These are phyloP conservation scores for Sipha maydis DNA, from an alignment of 2,888 invertebrate genomes.

Conservation along the genomic window DNA sequence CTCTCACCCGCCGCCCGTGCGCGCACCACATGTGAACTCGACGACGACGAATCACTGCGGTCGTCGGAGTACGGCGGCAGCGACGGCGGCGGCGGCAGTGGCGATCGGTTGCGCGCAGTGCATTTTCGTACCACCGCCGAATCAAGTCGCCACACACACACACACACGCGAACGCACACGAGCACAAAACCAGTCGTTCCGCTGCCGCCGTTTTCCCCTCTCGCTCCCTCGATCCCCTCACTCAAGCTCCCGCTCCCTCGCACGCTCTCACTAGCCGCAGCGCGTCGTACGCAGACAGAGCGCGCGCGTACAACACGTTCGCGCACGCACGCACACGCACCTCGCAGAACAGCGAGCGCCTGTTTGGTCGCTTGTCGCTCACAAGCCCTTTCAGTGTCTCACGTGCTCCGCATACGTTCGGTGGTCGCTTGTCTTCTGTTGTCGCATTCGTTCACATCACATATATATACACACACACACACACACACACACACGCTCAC, in stretches of 20 bases:
- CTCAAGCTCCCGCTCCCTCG: not conserved
- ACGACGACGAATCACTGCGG: conserved; percentile 32
- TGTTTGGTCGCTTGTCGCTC: conserved; percentile 11
- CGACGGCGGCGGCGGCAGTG: conserved; percentile 5
- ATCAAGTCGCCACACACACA: not conserved
- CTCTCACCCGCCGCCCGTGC: not conserved
- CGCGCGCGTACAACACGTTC: not conserved
- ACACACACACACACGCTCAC: not conserved
- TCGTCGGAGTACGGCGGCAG: not conserved
- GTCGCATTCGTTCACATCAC: not conserved
- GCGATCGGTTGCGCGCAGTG: not conserved
- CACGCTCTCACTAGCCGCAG: not conserved
- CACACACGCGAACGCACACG: not conserved
- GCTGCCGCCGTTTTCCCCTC: not conserved
- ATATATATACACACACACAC: not conserved
- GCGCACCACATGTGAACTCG: conserved; percentile 50
- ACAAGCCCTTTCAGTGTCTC: conserved; percentile 57
- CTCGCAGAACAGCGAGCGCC: not conserved
- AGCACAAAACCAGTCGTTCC: not conserved
- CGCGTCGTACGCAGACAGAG: not conserved
- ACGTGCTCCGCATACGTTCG: conserved; percentile 55
- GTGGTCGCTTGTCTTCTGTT: conserved; percentile 21
- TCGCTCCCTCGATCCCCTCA: not conserved
- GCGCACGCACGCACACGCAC: not conserved
- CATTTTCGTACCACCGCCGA: not conserved